Evolutionary conservation across 2,113 vertebrate genomes (phyloP).

Genomic region (Aegithalos caudatus): DNA sequence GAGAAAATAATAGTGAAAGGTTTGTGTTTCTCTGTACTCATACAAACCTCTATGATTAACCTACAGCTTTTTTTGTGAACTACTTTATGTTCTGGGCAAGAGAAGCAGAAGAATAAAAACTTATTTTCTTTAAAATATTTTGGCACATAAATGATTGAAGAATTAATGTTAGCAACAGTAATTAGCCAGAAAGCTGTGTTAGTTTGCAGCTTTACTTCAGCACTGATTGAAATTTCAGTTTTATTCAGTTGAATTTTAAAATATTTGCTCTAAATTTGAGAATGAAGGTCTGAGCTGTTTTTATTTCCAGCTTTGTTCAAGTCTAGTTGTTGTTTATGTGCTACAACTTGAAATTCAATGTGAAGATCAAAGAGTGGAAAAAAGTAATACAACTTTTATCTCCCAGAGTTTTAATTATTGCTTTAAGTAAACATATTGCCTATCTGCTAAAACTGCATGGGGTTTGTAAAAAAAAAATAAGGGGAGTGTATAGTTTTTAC

Average conservation of each 20-base stretch:
- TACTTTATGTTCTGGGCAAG: neutral
- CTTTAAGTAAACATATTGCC: neutral
- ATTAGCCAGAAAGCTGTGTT: neutral
- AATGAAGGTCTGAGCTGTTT: neutral
- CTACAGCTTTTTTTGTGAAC: neutral
- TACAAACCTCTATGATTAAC: neutral
- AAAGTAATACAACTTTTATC: neutral
- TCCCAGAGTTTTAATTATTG: neutral
- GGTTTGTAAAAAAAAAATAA: neutral
- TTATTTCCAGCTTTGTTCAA: neutral
- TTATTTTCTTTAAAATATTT: neutral
- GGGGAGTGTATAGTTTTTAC: neutral
- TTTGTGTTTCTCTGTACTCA: constrained; percentile 52
- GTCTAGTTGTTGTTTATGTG: neutral
- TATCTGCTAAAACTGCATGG: neutral
- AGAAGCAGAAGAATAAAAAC: neutral
- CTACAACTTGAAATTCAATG: neutral
- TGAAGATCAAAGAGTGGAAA: neutral
- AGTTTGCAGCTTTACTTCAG: neutral
- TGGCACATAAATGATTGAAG: neutral
- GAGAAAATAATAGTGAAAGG: constrained; percentile 84
- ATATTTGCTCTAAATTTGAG: neutral
- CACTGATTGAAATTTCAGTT: neutral
- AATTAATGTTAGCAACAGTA: neutral
- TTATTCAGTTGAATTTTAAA: neutral